Evolutionary conservation across 2,113 vertebrate genomes (phyloP), one percentile per base, ranked within the genome.

Genomic region (Anarrhichthys ocellatus): DNA sequence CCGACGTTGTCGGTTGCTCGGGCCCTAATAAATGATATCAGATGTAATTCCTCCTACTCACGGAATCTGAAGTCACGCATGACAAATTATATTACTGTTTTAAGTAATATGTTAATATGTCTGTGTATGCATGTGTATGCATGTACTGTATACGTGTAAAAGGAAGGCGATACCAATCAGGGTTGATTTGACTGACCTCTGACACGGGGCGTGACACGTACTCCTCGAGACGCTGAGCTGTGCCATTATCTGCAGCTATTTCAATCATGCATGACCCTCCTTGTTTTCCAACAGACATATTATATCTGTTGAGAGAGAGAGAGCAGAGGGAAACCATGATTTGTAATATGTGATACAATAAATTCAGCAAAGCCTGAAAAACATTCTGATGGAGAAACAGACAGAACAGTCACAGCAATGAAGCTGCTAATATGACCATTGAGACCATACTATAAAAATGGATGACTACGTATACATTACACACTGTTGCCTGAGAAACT

Each of bases 241-340:
- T 84, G 85, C 93, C 93, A 93, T 96, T 93, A 88, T 92, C 92
- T 71, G 86, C 91, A 80, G 91, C 88, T 87, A 97, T 94, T 96
- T 97, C 95, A 94, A 97, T 95, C 94, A 95, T 80, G 87, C 96
- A 98, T 32, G 88, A 86, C 67, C 93, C 89, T 83, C 85, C 89
- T 76, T 93, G 87, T 91, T 81, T 94, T 87, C 86, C 90, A 84
- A 82, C 86, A 76, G 96, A 94, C 73, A 97, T 85, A 76, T 84
- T 73, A 81, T 96, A 97, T 92, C 97, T 97, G 89, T 85, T 10
- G 56, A 85, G 78, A 85, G 32, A 27, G 27, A 29, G 94, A 90
- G 32, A 83, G 87, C 36, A 85, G 65, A 80, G 68, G 64, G 88
- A 81, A 62, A 38, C 17, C 40, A 87, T 75, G 70, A n/a, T 34